Evolutionary conservation across 2,888 invertebrate genomes (phyloP).

Genomic region (Parnassius apollo): DNA sequence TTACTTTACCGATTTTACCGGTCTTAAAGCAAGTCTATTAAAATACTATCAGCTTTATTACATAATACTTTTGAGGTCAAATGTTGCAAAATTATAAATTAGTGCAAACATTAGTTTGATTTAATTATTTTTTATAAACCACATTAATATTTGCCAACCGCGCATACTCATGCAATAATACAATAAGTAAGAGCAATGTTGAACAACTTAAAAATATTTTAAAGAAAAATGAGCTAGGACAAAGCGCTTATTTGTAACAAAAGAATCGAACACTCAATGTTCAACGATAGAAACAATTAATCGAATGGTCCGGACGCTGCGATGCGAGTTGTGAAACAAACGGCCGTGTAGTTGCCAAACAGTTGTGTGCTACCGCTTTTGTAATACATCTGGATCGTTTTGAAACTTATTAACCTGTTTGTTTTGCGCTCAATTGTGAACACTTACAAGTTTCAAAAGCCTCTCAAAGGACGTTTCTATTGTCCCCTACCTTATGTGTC

Average conservation of each 20-base stretch:
- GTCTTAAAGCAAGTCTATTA: conserved; percentile 38
- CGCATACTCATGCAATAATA: conserved; percentile 34
- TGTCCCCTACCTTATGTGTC: conserved; percentile 55
- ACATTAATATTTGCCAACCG: conserved; percentile 37
- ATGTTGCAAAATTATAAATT: conserved; percentile 53
- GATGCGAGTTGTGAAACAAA: conserved; percentile 70
- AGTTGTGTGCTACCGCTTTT: conserved; percentile 75
- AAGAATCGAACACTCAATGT: conserved; percentile 60
- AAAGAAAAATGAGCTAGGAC: conserved; percentile 35
- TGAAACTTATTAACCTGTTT: conserved; percentile 79
- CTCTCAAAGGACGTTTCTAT: conserved; percentile 66
- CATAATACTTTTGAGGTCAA: conserved; percentile 55
- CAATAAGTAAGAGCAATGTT: conserved; percentile 24
- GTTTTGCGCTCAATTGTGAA: conserved; percentile 63
- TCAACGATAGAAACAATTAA: conserved; percentile 76
- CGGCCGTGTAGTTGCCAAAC: conserved; percentile 71
- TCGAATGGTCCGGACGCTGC: conserved; percentile 78
- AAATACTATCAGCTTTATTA: conserved; percentile 49
- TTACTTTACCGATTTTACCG: conserved; percentile 24
- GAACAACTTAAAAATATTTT: conserved; percentile 28
- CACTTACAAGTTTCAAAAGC: conserved; percentile 58
- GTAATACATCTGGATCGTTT: conserved; percentile 81
- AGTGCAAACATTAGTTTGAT: conserved; percentile 42
- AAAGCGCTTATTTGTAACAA: conserved; percentile 57
- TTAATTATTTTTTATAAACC: conserved; percentile 38